Percentiles rank a stretch among this genome's conserved stretches.
Evolutionary conservation across 1,140 invertebrate genomes (phyloP).

Genomic region (Meteorus sp.): DNA sequence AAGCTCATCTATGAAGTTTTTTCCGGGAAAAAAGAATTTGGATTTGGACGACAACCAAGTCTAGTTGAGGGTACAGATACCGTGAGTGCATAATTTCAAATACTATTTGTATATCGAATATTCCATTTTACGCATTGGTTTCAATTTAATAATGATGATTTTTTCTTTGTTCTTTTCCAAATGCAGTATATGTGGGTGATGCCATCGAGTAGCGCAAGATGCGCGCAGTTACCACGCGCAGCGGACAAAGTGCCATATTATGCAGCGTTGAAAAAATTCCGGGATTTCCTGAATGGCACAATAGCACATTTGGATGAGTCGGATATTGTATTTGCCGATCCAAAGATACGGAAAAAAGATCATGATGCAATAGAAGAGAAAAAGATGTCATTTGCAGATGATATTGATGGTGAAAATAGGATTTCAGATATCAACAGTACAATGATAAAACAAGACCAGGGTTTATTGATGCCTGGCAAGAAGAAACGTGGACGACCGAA

Average conservation of each 20-base stretch:
- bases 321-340: slow-evolving; percentile 88
- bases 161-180: slow-evolving; percentile 29
- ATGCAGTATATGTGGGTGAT: slow-evolving; percentile 96
- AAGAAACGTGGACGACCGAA: slow-evolving; percentile 87
- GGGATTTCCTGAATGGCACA: slow-evolving; percentile 92
- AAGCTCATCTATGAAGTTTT: slow-evolving; percentile 98
- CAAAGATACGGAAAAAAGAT: slow-evolving; percentile 69
- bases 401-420: slow-evolving; percentile 47
- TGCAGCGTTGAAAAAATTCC: slow-evolving; percentile 89
- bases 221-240: slow-evolving; percentile 91
- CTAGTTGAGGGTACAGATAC: slow-evolving; percentile 91
- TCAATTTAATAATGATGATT: slow-evolving; percentile 7
- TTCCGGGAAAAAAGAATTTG: slow-evolving; percentile 95
- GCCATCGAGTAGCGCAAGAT: slow-evolving; percentile 95
- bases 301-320: slow-evolving; percentile 85
- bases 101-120: background rate
- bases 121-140: slow-evolving; percentile 5
- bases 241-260: slow-evolving; percentile 98
- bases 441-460: slow-evolving; percentile 63
- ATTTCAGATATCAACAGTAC: slow-evolving; percentile 56
- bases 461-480: slow-evolving; percentile 72
- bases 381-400: slow-evolving; percentile 58
- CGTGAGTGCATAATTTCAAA: slow-evolving; percentile 64
- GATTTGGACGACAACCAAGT: slow-evolving; percentile 93
- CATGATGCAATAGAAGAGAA: slow-evolving; percentile 61